Conservation (phyloP, 2,888 invertebrate species). For the Platycheirus albimanus region DNA sequence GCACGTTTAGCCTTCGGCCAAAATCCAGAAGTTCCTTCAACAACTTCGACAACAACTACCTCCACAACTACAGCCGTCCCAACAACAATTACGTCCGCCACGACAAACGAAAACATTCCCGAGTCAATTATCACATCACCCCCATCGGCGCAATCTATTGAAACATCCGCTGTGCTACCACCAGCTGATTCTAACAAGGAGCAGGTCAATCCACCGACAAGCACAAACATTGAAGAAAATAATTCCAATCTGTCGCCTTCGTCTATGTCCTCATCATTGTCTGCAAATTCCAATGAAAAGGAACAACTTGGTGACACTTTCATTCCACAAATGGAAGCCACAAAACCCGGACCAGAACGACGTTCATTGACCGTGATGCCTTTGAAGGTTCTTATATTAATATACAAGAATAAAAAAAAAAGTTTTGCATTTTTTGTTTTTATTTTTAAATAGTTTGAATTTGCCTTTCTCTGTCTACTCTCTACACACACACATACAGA, state of each 20-base stretch:
- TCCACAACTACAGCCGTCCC: constrained; percentile 73
- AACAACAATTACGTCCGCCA: constrained; percentile 49
- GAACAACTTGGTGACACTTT: constrained; percentile 77
- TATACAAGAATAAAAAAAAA: background rate
- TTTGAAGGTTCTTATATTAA: constrained; percentile 80
- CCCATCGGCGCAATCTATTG: constrained; percentile 67
- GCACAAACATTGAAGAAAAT: constrained; percentile 32
- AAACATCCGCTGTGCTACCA: constrained; percentile 51
- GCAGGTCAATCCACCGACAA: constrained; percentile 25
- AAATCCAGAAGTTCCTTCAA: constrained; percentile 83
- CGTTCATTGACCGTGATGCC: constrained; percentile 78
- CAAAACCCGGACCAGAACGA: constrained; percentile 78
- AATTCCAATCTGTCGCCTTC: constrained; percentile 29
- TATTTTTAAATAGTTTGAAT: constrained; percentile 33
- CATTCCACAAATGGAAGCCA: constrained; percentile 78
- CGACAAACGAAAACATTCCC: constrained; percentile 61
- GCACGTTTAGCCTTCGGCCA: constrained; percentile 84
- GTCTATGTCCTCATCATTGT: constrained; percentile 4
- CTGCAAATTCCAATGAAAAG: constrained; percentile 79
- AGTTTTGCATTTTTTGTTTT: constrained; percentile 34
- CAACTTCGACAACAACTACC: constrained; percentile 77
- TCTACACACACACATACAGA: constrained; percentile 6
- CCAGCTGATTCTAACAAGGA: constrained; percentile 47
- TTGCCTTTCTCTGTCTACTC: constrained; percentile 20
- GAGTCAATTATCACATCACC: constrained; percentile 72